phyloP scores from a whole-genome alignment of 2,797 vertebrate species.

The Centroberyx gerrardi region DNA sequence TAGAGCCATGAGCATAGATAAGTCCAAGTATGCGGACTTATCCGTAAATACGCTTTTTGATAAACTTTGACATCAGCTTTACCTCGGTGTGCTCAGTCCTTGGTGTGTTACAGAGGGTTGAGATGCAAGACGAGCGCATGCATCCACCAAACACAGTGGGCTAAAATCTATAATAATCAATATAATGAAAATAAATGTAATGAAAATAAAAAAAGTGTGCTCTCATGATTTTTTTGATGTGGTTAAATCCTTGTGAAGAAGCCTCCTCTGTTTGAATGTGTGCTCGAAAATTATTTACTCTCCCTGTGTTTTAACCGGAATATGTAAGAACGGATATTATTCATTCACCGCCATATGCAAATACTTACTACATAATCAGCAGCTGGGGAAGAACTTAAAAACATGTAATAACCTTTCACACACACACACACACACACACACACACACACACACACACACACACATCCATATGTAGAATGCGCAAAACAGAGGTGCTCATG shows the following conservation, averaged over 20 bases:
- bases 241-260: too few species aligned
- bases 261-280: too few species aligned
- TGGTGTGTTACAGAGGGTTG: slow-evolving; percentile 19
- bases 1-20: slow-evolving; percentile 22
- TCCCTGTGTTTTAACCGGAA: too few species aligned
- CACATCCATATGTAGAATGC: slow-evolving; percentile 4
- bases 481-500: neutral
- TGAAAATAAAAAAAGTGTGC: too few species aligned
- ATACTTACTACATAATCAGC: too few species aligned
- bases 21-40: slow-evolving; percentile 13
- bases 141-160: neutral
- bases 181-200: too few species aligned
- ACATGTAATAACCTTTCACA: neutral
- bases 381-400: too few species aligned
- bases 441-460: slow-evolving; percentile 2
- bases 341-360: too few species aligned
- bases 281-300: too few species aligned
- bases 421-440: slow-evolving; percentile 6
- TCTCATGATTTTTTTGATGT: too few species aligned
- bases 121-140: neutral
- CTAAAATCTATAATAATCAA: too few species aligned
- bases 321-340: too few species aligned
- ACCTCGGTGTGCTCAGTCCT: slow-evolving; percentile 23
- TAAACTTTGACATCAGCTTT: slow-evolving; percentile 28
- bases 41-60: slow-evolving; percentile 40